A percentile compares a stretch with the other conserved stretches of the same genome.
These are phyloP conservation scores for Amazona vittata DNA, from an alignment of 2,113 vertebrate species.

Conservation along the genomic window DNA sequence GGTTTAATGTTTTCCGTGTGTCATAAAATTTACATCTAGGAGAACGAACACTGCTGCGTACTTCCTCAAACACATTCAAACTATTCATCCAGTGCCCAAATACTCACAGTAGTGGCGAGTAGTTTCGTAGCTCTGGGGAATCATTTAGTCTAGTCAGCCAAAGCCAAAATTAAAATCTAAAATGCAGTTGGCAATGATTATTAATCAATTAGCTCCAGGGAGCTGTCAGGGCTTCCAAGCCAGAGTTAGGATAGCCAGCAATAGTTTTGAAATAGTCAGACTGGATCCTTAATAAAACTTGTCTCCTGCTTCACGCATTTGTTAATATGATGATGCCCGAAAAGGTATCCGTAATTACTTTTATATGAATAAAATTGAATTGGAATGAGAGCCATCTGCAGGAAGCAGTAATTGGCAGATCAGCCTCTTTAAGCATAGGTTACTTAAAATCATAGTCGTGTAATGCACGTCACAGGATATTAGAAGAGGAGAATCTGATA, in stretches of 20 bases:
- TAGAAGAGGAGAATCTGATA: neutral
- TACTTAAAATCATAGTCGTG: neutral
- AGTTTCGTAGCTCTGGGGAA: slow-evolving; percentile 22
- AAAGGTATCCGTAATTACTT: slow-evolving; percentile 33
- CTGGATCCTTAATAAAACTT: slow-evolving; percentile 29
- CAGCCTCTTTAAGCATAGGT: neutral
- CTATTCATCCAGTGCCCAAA: slow-evolving; percentile 21
- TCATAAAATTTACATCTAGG: neutral
- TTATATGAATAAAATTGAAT: neutral
- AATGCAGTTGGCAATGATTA: slow-evolving; percentile 42
- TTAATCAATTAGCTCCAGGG: slow-evolving; percentile 65
- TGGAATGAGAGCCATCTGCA: slow-evolving; percentile 17
- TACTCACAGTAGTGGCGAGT: neutral
- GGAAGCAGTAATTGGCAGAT: neutral
- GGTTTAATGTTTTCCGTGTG: slow-evolving; percentile 1
- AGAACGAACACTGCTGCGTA: neutral
- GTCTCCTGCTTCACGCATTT: neutral
- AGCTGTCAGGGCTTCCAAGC: slow-evolving; percentile 21
- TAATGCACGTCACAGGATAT: neutral
- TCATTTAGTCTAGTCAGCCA: neutral
- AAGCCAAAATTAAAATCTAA: slow-evolving; percentile 57
- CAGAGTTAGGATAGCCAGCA: slow-evolving; percentile 48
- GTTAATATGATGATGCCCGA: slow-evolving; percentile 2
- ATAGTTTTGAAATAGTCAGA: slow-evolving; percentile 54
- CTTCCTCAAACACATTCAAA: slow-evolving; percentile 4